These are phyloP conservation scores for Apaloderma vittatum DNA, from an alignment of 2,113 vertebrate species.

Conservation along the genomic window DNA sequence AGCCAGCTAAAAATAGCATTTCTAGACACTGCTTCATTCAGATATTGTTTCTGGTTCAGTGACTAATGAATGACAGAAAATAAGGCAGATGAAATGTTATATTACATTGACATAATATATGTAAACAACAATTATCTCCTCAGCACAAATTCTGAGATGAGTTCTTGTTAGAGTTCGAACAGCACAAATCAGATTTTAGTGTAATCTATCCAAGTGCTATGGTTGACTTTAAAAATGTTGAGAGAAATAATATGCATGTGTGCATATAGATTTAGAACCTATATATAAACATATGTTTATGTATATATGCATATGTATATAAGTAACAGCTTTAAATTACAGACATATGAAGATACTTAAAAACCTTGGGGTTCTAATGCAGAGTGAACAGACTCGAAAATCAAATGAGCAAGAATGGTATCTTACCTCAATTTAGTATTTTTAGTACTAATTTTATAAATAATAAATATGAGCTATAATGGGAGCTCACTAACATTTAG, in stretches of 20 bases:
- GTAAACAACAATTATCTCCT: slow-evolving; percentile 26
- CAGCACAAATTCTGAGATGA: neutral
- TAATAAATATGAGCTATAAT: neutral
- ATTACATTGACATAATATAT: neutral
- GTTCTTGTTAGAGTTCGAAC: slow-evolving; percentile 10
- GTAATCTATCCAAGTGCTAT: neutral
- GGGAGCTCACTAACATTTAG: neutral
- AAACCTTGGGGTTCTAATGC: neutral
- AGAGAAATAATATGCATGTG: neutral
- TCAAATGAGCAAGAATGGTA: neutral
- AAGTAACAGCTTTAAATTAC: neutral
- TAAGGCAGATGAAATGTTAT: slow-evolving; percentile 2
- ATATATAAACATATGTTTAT: neutral
- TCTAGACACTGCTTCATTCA: slow-evolving; percentile 52
- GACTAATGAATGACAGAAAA: neutral
- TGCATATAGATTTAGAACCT: neutral
- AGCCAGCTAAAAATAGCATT: slow-evolving; percentile 51
- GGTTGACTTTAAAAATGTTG: neutral
- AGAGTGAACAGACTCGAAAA: neutral
- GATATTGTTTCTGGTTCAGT: neutral
- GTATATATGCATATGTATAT: neutral
- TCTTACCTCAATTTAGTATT: neutral
- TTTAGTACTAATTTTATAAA: slow-evolving; percentile 18
- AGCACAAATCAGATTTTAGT: neutral
- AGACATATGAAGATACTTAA: neutral